Evolutionary conservation across 2,797 vertebrate species (phyloP).

Genomic region (Gastrophryne carolinensis): DNA sequence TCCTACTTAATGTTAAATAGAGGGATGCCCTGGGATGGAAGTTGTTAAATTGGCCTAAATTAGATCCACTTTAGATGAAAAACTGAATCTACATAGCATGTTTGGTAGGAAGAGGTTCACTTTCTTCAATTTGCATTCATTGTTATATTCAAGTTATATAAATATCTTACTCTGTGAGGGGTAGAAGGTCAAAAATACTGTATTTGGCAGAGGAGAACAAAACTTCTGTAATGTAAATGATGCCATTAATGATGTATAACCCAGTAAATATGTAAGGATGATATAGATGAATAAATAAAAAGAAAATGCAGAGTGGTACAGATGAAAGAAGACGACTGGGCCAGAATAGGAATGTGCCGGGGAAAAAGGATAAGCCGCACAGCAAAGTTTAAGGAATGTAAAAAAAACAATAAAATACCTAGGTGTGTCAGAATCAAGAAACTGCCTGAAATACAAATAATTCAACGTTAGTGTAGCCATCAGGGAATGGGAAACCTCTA

Average conservation of each 20-base stretch:
- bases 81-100: background rate
- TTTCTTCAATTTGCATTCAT: conserved; percentile 40
- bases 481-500: conserved; percentile 20
- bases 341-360: conserved; percentile 5
- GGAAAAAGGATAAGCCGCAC: conserved; percentile 12
- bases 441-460: conserved; percentile 99
- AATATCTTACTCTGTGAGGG: background rate
- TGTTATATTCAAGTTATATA: background rate
- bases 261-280: background rate
- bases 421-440: conserved; percentile 99
- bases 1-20: too few relatives aligned
- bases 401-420: conserved; percentile 82
- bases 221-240: background rate
- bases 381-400: conserved; percentile 44
- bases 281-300: background rate
- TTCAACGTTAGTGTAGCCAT: conserved; percentile 48
- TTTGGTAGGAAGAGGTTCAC: background rate
- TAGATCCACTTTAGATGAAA: background rate
- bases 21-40: too few relatives aligned
- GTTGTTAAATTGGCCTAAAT: too few relatives aligned
- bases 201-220: background rate
- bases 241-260: background rate
- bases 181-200: background rate
- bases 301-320: conserved; percentile 8
- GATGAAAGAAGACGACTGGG: conserved; percentile 4